Conservation (phyloP, 2,113 vertebrate species). For the Campylorhamphus procurvoides region DNA sequence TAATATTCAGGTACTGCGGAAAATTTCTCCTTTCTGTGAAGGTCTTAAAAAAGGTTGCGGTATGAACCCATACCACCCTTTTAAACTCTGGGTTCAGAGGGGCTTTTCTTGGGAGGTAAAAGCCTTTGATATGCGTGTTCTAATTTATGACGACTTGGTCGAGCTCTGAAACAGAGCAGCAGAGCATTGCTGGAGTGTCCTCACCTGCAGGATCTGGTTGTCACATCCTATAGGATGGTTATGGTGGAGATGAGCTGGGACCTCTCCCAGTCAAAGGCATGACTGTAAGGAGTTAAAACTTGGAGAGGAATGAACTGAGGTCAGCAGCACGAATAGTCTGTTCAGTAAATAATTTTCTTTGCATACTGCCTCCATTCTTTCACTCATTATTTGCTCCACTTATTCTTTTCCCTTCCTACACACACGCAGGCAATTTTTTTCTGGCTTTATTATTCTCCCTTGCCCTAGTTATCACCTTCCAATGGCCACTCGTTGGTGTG, state of each 20-base stretch:
- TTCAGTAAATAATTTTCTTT: slow-evolving; percentile 49
- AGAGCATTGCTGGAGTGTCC: neutral
- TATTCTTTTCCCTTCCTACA: slow-evolving; percentile 32
- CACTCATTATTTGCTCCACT: slow-evolving; percentile 51
- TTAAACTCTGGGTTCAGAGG: neutral
- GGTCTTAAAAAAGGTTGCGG: neutral
- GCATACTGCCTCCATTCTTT: slow-evolving; percentile 38
- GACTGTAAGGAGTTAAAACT: slow-evolving; percentile 4
- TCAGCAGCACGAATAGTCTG: neutral
- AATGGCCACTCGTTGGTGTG: neutral
- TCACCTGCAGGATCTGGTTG: neutral
- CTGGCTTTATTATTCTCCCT: neutral
- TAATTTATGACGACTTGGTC: neutral
- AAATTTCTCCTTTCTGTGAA: neutral
- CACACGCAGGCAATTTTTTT: neutral
- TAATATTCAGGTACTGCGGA: neutral
- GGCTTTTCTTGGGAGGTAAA: neutral
- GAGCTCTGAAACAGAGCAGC: neutral
- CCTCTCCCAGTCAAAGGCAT: neutral
- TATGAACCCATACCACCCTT: neutral
- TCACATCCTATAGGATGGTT: neutral
- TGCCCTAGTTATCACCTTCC: neutral
- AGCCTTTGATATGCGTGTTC: accelerated
- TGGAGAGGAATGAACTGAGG: slow-evolving; percentile 38
- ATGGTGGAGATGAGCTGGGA: neutral